Conservation (phyloP, 2,888 invertebrate genomes). For the Piscicola geometra region DNA sequence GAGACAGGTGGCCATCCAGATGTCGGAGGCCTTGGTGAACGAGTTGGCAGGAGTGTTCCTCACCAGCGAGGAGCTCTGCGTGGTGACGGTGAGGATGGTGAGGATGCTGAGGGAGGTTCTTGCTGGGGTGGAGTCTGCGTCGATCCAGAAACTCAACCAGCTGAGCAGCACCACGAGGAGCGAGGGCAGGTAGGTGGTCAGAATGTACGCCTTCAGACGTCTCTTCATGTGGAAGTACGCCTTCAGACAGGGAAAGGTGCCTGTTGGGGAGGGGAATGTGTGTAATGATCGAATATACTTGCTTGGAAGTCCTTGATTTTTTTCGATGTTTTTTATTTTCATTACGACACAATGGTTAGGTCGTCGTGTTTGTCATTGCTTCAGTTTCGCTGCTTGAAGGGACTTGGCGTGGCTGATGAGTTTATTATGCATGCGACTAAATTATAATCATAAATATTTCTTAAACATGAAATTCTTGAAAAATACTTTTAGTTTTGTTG, state of each 20-base stretch:
- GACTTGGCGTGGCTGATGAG: too few species aligned
- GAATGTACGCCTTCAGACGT: slow-evolving; percentile 42
- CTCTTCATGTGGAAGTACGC: slow-evolving; percentile 43
- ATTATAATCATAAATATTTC: too few species aligned
- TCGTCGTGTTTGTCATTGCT: too few species aligned
- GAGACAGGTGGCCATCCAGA: slow-evolving; percentile 40
- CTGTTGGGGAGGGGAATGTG: slow-evolving; percentile 37
- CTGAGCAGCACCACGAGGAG: slow-evolving; percentile 44
- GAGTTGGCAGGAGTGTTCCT: slow-evolving; percentile 33
- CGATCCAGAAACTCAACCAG: slow-evolving; percentile 47
- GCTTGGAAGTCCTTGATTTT: too few species aligned
- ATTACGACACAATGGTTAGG: too few species aligned
- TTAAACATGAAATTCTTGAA: too few species aligned
- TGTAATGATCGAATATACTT: too few species aligned
- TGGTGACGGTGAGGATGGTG: slow-evolving; percentile 44
- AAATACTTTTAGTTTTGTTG: too few species aligned
- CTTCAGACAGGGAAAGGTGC: slow-evolving; percentile 43
- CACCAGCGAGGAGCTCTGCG: slow-evolving; percentile 38
- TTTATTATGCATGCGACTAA: too few species aligned
- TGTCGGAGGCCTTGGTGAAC: slow-evolving; percentile 37
- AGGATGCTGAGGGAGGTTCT: slow-evolving; percentile 45
- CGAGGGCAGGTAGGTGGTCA: slow-evolving; percentile 44
- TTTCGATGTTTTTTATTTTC: too few species aligned
- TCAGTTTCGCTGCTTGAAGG: not conserved
- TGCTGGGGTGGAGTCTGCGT: slow-evolving; percentile 45